Conservation (phyloP, 1,140 invertebrate species). For the Dendrolimus punctatus region DNA sequence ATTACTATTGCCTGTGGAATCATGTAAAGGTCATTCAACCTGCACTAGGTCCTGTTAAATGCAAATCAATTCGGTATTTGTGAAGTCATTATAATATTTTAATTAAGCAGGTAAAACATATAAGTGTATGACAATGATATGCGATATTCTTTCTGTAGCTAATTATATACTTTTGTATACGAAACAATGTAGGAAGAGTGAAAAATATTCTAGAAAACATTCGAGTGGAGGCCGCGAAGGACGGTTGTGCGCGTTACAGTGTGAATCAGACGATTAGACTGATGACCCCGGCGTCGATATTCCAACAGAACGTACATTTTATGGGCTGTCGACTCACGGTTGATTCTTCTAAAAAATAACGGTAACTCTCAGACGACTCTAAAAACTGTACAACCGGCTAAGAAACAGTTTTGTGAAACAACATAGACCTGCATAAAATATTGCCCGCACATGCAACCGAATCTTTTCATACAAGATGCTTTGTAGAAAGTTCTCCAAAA, state of each 20-base stretch:
- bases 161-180: too few relatives aligned
- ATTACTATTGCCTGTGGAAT: conserved; percentile 24
- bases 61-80: conserved; percentile 6
- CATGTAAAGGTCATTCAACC: conserved; percentile 35
- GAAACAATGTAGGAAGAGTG: too few relatives aligned
- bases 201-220: too few relatives aligned
- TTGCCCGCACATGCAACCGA: too few relatives aligned
- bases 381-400: conserved; percentile 25
- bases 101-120: too few relatives aligned
- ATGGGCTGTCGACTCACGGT: conserved; percentile 18
- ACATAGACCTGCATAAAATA: neutral
- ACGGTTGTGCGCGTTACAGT: conserved; percentile 16
- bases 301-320: conserved; percentile 19
- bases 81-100: neutral
- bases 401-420: conserved; percentile 12
- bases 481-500: too few relatives aligned
- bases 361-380: conserved; percentile 28
- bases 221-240: neutral
- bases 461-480: too few relatives aligned
- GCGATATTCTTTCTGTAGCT: too few relatives aligned
- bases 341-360: conserved; percentile 42
- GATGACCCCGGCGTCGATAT: conserved; percentile 39
- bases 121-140: too few relatives aligned
- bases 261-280: conserved; percentile 46
- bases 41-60: conserved; percentile 20